phyloP scores from a whole-genome alignment of 2,113 vertebrate species.

The Motacilla alba region DNA sequence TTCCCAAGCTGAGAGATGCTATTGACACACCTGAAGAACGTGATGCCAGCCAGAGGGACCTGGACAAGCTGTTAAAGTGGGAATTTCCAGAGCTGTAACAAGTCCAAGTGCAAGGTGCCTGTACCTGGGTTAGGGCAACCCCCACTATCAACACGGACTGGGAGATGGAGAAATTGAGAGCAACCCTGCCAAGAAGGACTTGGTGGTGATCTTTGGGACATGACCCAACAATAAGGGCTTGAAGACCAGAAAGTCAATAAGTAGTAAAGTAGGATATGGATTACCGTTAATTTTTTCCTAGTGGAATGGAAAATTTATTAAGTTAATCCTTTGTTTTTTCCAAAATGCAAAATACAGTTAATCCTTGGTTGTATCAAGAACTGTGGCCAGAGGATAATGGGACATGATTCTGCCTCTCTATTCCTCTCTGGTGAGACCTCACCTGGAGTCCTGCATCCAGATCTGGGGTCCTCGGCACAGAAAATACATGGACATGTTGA shows the following conservation, averaged over 20 bases:
- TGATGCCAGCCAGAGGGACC: not conserved
- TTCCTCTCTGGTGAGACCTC: not conserved
- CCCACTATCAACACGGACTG: not conserved
- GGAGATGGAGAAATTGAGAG: not conserved
- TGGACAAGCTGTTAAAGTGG: not conserved
- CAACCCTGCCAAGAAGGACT: not conserved
- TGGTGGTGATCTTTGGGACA: not conserved
- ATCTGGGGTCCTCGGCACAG: not conserved
- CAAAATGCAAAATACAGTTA: not conserved
- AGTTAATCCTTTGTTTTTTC: not conserved
- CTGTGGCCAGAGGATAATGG: rapidly evolving
- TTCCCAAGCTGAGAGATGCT: not conserved
- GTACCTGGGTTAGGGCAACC: not conserved
- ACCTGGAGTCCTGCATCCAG: not conserved
- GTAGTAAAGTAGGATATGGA: not conserved
- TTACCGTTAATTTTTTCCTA: not conserved
- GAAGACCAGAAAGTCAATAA: not conserved
- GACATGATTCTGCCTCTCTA: not conserved
- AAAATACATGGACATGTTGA: not conserved
- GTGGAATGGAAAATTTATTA: not conserved
- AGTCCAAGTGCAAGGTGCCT: not conserved
- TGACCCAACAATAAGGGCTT: not conserved
- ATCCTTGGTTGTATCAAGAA: not conserved
- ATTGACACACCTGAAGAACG: not conserved
- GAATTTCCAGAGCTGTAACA: not conserved